Percentiles rank a stretch among this genome's conserved stretches.
phyloP scores from a whole-genome alignment of 35 echinoderm and acorn worm genomes.

The Heliocidaris erythrogramma region DNA sequence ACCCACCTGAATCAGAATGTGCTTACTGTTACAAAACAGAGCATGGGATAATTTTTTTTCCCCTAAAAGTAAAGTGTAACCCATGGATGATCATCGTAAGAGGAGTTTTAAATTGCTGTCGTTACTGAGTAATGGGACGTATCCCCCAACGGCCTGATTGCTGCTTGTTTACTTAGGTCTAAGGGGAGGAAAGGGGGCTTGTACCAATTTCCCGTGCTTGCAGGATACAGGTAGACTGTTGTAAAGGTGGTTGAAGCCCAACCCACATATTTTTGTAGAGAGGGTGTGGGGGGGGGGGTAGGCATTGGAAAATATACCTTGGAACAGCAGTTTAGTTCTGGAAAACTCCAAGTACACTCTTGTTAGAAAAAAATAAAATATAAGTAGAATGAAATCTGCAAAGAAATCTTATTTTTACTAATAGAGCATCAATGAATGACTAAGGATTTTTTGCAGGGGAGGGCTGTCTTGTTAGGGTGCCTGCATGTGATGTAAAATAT shows the following conservation, averaged over 20 bases:
- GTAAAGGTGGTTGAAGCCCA: neutral
- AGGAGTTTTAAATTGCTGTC: neutral
- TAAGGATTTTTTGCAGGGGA: no score
- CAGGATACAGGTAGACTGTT: conserved; percentile 1
- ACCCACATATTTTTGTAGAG: neutral
- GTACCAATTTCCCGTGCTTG: neutral
- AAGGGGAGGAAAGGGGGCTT: neutral
- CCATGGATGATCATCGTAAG: neutral
- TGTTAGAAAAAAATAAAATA: no score
- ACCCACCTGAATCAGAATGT: no score
- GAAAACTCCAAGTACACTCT: no score
- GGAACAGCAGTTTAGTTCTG: neutral
- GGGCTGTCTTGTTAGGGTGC: no score
- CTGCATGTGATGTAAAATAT: no score
- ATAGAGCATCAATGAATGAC: no score
- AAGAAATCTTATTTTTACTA: no score
- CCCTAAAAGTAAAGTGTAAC: neutral
- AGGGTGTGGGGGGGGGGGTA: neutral
- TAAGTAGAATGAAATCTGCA: no score
- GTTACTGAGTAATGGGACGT: neutral
- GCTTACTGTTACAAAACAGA: no score
- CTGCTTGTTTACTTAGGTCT: neutral
- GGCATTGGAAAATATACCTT: neutral
- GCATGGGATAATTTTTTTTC: neutral
- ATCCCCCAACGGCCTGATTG: neutral